Evolutionary conservation across 2,113 vertebrate species (phyloP).

Genomic region (Climacteris rufus): DNA sequence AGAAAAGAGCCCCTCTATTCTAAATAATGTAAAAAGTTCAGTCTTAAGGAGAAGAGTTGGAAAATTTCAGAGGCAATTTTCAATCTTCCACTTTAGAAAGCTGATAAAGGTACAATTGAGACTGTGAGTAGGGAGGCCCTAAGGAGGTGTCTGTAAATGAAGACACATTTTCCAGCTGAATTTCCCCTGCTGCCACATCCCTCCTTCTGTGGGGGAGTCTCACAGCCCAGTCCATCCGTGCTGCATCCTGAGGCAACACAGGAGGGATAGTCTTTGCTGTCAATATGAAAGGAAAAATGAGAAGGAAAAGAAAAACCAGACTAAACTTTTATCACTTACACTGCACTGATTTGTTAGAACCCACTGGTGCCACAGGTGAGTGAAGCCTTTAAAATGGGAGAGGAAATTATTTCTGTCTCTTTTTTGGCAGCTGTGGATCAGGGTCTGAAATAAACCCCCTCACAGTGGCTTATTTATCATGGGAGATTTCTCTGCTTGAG

Average conservation of each 20-base stretch:
- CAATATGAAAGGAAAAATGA: neutral
- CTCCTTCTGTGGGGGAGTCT: neutral
- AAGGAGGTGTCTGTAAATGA: neutral
- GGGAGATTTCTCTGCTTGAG: neutral
- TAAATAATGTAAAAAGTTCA: neutral
- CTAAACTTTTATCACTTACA: neutral
- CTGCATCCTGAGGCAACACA: neutral
- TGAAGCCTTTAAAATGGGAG: neutral
- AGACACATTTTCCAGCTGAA: neutral
- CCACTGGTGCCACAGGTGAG: neutral
- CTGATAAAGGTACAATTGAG: neutral
- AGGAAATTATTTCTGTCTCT: neutral
- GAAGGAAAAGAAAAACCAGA: neutral
- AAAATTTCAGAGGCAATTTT: conserved; percentile 21
- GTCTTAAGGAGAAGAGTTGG: neutral
- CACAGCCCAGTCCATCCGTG: neutral
- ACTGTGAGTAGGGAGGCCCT: neutral
- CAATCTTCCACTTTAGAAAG: neutral
- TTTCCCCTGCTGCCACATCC: neutral
- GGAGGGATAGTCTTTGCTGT: neutral
- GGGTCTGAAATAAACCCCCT: neutral
- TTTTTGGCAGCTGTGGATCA: neutral
- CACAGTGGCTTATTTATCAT: neutral
- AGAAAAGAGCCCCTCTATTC: conserved; percentile 15
- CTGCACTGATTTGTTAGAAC: neutral